Base-by-base conservation (phyloP, 1,140 invertebrate genomes). In the Battus philenor region DNA sequence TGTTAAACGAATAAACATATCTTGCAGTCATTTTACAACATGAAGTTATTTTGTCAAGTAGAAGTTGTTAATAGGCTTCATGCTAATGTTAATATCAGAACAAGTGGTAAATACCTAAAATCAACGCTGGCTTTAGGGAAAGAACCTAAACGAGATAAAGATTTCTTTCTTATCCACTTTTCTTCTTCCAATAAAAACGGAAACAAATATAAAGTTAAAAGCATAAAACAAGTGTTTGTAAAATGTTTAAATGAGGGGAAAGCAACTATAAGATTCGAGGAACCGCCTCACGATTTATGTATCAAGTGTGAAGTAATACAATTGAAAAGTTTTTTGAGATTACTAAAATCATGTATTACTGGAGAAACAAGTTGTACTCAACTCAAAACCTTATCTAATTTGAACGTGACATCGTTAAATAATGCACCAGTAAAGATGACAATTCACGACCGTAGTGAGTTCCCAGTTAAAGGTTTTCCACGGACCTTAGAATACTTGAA, bases 171-270 rank as follows among this genome's bases (percentile, higher is more conserved):
- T 17, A 72, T 93, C 16, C 81, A 91, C 22, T 93, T 93, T 71
- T 90, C 89, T 4, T 68, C 88, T 1, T 76, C 88, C 32, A 90
- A 91, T 65, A 92, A 91, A 72, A 76, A 67, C 12, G 92, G 92
- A 1, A 88, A 69, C 1, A 92, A 91, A 54, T 94, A 93, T 54
- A 90, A 89, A 77, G 66, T 93, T 1, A 87, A 88, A 22, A 91
- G 90, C 59, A 87, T 94, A 29, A 87, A 88, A 30, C 86, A 90
- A 69, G 84, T 94, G 11, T 90, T 92, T 59, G 89, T 88, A 0
- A 91, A 90, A 63, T 94, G 90, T 70, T 68, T 93, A 7, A 84
- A 89, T 27, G 90, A 93, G 68, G 93, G 93, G 43, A 94, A 94
- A 85, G 87, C 88, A 12, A 93, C 93, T 4, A 90, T 94, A 46